phyloP scores from a whole-genome alignment of 2,113 vertebrate genomes.

The Tupaia tana region DNA sequence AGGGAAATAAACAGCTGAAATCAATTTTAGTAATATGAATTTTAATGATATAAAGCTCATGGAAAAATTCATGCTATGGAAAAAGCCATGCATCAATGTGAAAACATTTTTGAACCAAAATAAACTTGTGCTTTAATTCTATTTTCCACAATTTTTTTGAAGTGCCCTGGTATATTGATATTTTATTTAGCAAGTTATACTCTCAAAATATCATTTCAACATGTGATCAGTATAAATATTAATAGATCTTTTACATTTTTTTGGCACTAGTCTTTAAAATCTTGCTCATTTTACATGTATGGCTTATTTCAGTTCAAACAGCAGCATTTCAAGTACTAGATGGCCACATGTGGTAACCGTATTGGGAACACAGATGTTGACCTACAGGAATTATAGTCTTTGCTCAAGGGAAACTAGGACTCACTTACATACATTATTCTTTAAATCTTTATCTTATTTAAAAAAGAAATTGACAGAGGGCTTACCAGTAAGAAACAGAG shows the following conservation, averaged over 20 bases:
- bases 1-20: not conserved
- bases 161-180: too few species aligned
- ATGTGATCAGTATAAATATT: not conserved
- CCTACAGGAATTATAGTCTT: not conserved
- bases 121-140: too few species aligned
- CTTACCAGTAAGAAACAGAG: too few species aligned
- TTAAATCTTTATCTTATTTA: too few species aligned
- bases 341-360: accelerated
- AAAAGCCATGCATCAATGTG: too few species aligned
- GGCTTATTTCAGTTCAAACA: not conserved
- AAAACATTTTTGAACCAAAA: too few species aligned
- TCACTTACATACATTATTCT: not conserved
- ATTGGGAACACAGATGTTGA: not conserved
- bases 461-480: too few species aligned
- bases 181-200: not conserved
- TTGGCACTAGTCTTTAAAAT: not conserved
- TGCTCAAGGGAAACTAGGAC: not conserved
- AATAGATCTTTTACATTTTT: not conserved
- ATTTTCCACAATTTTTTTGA: too few species aligned
- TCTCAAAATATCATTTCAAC: not conserved
- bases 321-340: not conserved
- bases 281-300: accelerated
- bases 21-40: not conserved
- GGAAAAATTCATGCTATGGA: too few species aligned
- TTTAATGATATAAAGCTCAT: too few species aligned